Base-by-base conservation (phyloP, 2,113 vertebrate species). In the Elgaria multicarinata region DNA sequence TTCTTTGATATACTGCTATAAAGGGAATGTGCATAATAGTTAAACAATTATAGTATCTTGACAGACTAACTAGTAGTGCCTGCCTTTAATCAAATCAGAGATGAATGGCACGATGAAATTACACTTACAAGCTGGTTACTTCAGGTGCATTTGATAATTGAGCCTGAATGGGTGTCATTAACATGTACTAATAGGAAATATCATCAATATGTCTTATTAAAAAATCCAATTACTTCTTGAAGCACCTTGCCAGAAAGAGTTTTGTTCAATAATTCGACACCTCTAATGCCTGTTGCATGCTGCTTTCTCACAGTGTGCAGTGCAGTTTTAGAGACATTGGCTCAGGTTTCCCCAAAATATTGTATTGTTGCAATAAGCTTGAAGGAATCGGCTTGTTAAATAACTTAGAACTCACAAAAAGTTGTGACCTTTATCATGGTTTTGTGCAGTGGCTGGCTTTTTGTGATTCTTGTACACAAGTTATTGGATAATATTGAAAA, bases 401-500 rank as follows among this genome's bases (percentile, higher is more conserved):
- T 62, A 46, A 46, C 36, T 75, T 64, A 44, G 58, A 6, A 46
- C 53, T 74, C 50, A 33, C 10, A 42, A 33, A 83, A 67, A 66
- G 28, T 50, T 36, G 3, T 58, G 16, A 44, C 24, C 26, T 67
- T 87, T 83, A 75, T 31, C 72, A 7, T 44, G 46, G 18, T 42
- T 85, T 76, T 36, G 77, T 26, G 28, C 0, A 91, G 1, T 28
- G 16, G 0, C 1, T 2, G 0, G 71, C 42, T 75, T 71, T 1
- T 88, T 4, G 2, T 3, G 6, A 0, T 0, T 88, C 84, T 24
- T 67, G 78, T 58, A 69, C 69, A 55, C 62, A 44, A 44, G 22
- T 0, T 0, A 18, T 81, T 67, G 24, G 0, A 0, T 26, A 36
- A 64, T 39, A 50, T 0, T n/a, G 14, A 46, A 86, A 26, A 46